Base-by-base conservation (phyloP, 2,113 vertebrate species). In the Dermatemys mawii region DNA sequence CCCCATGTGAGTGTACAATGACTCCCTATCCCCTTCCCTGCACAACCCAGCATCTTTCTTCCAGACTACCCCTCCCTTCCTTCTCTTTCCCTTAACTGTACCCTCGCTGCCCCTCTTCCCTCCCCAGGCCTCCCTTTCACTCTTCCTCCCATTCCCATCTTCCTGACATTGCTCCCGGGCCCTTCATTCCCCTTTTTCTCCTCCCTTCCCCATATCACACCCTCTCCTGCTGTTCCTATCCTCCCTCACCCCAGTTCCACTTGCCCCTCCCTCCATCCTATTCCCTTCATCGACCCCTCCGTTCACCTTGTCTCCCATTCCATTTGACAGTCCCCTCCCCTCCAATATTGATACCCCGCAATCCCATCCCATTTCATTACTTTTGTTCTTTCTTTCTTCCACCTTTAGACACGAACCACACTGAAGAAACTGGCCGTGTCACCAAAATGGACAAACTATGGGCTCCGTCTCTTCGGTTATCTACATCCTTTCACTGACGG, bases 381-480 rank as follows among this genome's bases (percentile, higher is more conserved):
- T 90, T 44, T 16, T 81, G 83, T 83, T 88, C 8, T 50, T 67
- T 88, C 75, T 79, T 82, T 19, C 41, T 92, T 60, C 27, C 26
- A 2, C 67, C 83, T 94, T 53, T 95, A 99, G 99, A 97, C 97
- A 27, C 98, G 99, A 86, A 99, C 97, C 19, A 99, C 98, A 1
- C 96, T 99, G 85, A 98, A 97, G 97, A 99, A 99, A 95, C 96
- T 99, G 97, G 99, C 99, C 0, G 97, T 99, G 50, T 98, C 98
- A 35, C 99, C 99, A 55, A 98, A 97, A 84, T 99, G 99, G 99
- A 99, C 97, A 82, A 99, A 99, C 97, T 99, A 99, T 1, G 99
- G 99, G 17, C 98, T 99, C 86, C 98, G 99, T 79, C 99, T 99
- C 95, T 99, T 99, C 96, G 99, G 99, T 91, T 99, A 99, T 94